A percentile compares a stretch with the other conserved stretches of the same genome.
Evolutionary conservation across 2,888 invertebrate species (phyloP).

Genomic region (Aelia acuminata): DNA sequence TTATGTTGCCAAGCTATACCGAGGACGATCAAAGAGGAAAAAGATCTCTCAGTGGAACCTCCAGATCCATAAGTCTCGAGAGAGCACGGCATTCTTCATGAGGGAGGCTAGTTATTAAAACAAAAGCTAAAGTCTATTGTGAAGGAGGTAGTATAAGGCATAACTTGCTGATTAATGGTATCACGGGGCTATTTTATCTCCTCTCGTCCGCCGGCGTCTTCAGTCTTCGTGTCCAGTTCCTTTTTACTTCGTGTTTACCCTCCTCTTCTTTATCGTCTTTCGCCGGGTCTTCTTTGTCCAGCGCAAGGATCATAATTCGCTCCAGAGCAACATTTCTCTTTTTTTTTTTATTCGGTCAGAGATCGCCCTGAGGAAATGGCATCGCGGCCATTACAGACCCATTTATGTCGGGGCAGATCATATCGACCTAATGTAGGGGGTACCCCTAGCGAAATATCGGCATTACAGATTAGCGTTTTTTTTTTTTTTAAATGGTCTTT

Average conservation of each 20-base stretch:
- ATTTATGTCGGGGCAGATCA: background rate
- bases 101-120: background rate
- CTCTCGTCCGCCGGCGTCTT: background rate
- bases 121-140: background rate
- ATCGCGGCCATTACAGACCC: background rate
- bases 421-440: background rate
- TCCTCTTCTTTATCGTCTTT: conserved; percentile 15
- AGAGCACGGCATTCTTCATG: background rate
- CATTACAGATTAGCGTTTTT: no score
- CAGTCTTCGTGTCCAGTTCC: conserved; percentile 29
- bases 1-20: no score
- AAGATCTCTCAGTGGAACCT: no score
- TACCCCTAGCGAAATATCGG: background rate
- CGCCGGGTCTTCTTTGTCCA: background rate
- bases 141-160: background rate
- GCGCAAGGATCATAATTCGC: conserved; percentile 5
- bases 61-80: conserved; percentile 12
- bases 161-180: conserved; percentile 40
- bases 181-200: conserved; percentile 16
- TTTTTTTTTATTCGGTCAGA: no score
- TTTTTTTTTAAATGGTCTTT: no score
- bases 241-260: conserved; percentile 45
- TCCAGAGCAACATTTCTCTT: no score
- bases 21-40: no score
- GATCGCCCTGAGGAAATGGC: conserved; percentile 19